Evolutionary conservation across 2,888 invertebrate species (phyloP).

Genomic region (Polietes domitor): DNA sequence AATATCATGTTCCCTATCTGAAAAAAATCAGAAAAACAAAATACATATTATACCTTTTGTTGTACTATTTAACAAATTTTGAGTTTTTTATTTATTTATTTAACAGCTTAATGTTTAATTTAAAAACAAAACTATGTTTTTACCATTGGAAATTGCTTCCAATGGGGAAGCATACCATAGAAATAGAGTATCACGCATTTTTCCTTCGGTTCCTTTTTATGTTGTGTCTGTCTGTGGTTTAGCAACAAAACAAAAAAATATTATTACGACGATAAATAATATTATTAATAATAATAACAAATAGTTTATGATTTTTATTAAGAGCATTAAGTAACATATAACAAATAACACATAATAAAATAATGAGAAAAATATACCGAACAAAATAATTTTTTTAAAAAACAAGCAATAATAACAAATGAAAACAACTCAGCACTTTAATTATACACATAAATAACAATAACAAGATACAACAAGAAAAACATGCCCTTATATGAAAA

Average conservation of each 20-base stretch:
- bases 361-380: constrained; percentile 41
- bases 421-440: constrained; percentile 53
- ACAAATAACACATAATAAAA: constrained; percentile 27
- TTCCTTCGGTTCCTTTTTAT: constrained; percentile 50
- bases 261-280: constrained; percentile 24
- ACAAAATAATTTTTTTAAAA: constrained; percentile 56
- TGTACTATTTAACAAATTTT: constrained; percentile 13
- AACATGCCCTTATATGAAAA: constrained; percentile 1
- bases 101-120: not conserved
- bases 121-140: not conserved
- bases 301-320: constrained; percentile 44
- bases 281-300: not conserved
- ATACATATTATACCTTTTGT: constrained; percentile 33
- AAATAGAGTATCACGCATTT: not conserved
- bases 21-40: constrained; percentile 15
- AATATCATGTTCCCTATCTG: constrained; percentile 57
- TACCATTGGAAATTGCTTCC: too few relatives aligned
- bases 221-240: constrained; percentile 49
- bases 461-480: constrained; percentile 57
- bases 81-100: not conserved
- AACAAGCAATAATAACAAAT: constrained; percentile 46
- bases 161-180: too few relatives aligned
- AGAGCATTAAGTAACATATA: constrained; percentile 34
- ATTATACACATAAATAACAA: constrained; percentile 55
- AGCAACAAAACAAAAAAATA: constrained; percentile 30